Percentiles rank a stretch among this genome's conserved stretches.
These are phyloP conservation scores for Trinorchestia longiramus DNA, from an alignment of 1,140 invertebrate genomes.

Conservation along the genomic window DNA sequence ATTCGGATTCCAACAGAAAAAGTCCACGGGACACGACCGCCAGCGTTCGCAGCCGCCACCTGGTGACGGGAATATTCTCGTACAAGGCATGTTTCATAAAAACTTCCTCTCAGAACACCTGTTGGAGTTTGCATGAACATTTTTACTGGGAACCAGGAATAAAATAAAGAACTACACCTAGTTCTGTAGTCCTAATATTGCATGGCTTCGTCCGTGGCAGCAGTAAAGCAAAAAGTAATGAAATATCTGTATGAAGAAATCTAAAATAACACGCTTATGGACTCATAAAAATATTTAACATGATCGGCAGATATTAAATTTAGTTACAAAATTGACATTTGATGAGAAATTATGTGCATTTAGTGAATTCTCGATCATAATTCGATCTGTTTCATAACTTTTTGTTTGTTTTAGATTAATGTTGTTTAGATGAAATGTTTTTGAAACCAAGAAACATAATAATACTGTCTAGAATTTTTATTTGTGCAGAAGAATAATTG, in stretches of 20 bases:
- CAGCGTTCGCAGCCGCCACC: neutral
- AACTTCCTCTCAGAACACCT: neutral
- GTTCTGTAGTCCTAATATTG: neutral
- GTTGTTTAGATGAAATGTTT: too few species aligned
- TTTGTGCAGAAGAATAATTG: too few species aligned
- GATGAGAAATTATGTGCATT: too few species aligned
- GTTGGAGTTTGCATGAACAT: neutral
- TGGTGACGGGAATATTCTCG: neutral
- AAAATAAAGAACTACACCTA: neutral
- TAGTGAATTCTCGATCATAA: too few species aligned
- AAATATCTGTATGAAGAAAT: neutral
- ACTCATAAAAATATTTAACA: neutral
- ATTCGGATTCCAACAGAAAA: too few species aligned
- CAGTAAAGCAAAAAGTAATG: neutral
- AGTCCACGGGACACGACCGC: neutral
- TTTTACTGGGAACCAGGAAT: neutral
- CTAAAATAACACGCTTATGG: neutral
- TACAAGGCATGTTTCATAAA: neutral
- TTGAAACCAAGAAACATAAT: too few species aligned
- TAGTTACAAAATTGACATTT: neutral
- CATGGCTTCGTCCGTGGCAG: neutral
- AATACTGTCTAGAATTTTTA: too few species aligned
- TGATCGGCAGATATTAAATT: neutral
- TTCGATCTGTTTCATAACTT: too few species aligned
- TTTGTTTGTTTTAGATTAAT: too few species aligned